Evolutionary conservation across 2,113 vertebrate genomes (phyloP).

Genomic region (Agapornis roseicollis): DNA sequence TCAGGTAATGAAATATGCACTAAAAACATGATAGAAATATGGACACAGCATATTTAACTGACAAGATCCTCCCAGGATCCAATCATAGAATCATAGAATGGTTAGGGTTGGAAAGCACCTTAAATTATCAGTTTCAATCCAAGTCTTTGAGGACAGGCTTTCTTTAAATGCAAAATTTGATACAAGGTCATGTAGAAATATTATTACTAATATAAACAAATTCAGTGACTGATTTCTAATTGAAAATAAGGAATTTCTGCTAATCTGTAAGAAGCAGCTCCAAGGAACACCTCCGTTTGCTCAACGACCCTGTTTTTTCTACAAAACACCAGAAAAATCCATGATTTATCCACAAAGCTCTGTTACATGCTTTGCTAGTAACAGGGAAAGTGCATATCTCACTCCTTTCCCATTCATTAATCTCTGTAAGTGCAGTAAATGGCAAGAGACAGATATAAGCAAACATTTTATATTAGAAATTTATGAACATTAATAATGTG

Average conservation of each 20-base stretch:
- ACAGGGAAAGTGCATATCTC: background rate
- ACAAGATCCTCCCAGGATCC: background rate
- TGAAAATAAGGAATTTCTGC: background rate
- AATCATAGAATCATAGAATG: background rate
- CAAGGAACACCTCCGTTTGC: background rate
- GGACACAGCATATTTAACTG: background rate
- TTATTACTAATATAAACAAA: background rate
- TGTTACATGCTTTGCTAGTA: background rate
- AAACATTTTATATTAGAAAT: background rate
- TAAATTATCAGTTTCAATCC: background rate
- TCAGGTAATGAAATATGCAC: background rate
- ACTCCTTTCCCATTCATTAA: background rate
- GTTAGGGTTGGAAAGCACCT: background rate
- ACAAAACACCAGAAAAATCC: background rate
- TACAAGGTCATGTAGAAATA: background rate
- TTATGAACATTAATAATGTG: background rate
- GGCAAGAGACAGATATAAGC: background rate
- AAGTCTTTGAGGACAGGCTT: fast-evolving
- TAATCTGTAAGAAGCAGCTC: background rate
- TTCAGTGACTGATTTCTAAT: background rate
- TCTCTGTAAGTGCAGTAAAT: background rate
- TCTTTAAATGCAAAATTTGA: background rate
- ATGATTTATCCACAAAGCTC: background rate
- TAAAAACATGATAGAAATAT: background rate
- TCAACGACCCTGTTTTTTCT: background rate